Conservation (phyloP, 2,797 vertebrate genomes). For the Pampus argenteus region DNA sequence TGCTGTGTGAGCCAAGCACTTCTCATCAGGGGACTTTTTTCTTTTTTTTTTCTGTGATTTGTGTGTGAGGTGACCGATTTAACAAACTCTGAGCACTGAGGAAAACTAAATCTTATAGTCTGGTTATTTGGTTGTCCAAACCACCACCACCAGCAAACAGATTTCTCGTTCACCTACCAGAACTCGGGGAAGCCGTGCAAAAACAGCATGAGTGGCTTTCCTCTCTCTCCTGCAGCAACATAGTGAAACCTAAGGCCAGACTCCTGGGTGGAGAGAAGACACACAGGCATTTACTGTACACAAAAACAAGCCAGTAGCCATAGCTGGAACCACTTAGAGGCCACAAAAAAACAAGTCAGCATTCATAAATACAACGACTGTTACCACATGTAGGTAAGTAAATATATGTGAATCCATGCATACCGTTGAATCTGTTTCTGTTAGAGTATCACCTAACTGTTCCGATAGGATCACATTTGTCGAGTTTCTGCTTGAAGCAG, state of each 20-base stretch:
- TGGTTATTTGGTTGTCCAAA: no score
- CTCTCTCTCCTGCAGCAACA: conserved; percentile 96
- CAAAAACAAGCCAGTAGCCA: background rate
- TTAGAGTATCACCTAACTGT: background rate
- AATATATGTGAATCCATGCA: background rate
- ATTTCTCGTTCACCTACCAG: conserved; percentile 89
- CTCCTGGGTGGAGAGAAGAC: conserved; percentile 83
- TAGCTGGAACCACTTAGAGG: conserved; percentile 12
- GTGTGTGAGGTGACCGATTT: conserved; percentile 3
- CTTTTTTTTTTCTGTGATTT: no score
- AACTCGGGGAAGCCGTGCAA: conserved; percentile 99
- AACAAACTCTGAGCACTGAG: conserved; percentile 13
- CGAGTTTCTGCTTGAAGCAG: no score
- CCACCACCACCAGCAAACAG: no score
- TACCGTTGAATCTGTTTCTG: background rate
- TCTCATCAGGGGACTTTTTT: conserved; percentile 10
- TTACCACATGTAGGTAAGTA: background rate
- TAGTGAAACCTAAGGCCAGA: conserved; percentile 98
- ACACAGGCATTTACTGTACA: conserved; percentile 9
- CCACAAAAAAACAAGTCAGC: conserved; percentile 10
- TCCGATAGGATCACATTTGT: background rate
- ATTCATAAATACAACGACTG: background rate
- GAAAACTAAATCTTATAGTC: conserved; percentile 1
- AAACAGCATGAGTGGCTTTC: conserved; percentile 97
- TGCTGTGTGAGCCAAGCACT: conserved; percentile 3